Evolutionary conservation across 92 coral and sea anemone species (phyloP), one percentile per base, ranked within the genome.

Genomic region (Epizoanthus ramosus): DNA sequence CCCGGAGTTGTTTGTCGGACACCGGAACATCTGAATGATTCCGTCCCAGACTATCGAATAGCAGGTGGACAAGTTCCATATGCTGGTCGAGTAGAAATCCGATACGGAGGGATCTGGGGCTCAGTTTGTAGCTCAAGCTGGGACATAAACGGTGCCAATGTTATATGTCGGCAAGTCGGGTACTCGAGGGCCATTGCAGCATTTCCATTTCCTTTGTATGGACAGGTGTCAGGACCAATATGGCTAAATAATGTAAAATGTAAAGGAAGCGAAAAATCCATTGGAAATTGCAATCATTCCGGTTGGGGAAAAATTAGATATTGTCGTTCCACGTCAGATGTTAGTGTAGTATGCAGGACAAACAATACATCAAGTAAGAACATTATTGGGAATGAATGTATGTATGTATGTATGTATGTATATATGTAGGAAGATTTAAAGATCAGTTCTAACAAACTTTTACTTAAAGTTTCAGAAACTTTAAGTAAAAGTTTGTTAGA

Each of bases 71-170:
- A 57, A 8, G 57, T 35, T n/a, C 12, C 25, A 23, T 28, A 31
- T 18, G 71, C 82, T 77, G 82, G 82, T 13, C 87, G 87, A 37
- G 87, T 87, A 16, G 85, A 83, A 61, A 57, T 87, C 52, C 81
- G 81, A 24, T 87, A 87, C 80, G 84, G 57, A n/a, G 90, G 87
- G n/a, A 83, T 87, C 60, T 87, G 90, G 90, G 90, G 90, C 8
- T 47, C 84, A 12, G 8, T 83, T 8, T 87, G 87, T 39, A 0
- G 22, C 33, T 19, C n/a, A 28, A 53, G 54, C 39, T 87, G 84
- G 87, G 72, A 83, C 52, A 71, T 19, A 15, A 72, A 87, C 45
- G 67, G 79, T 21, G 80, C 90, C 57, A 81, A 68, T 16, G 90
- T 87, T 41, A 15, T 87, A 10, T 87, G 90, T 39, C 90, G 90